phyloP scores from a whole-genome alignment of 2,888 invertebrate genomes.

The Rosalia funebris region DNA sequence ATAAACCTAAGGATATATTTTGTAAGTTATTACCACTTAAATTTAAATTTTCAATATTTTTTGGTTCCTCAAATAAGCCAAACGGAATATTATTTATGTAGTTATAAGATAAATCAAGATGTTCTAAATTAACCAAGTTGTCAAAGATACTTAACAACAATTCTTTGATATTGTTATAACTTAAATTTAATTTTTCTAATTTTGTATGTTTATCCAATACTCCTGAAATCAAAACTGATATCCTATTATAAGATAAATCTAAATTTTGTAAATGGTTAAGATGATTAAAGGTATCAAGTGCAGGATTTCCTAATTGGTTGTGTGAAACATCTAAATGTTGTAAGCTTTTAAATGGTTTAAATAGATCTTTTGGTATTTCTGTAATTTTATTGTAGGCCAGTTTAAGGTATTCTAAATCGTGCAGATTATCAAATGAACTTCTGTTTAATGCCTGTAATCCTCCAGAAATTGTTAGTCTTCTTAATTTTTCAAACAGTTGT shows the following conservation, averaged over 20 bases:
- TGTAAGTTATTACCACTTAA: conserved; percentile 4
- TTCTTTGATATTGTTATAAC: conserved; percentile 1
- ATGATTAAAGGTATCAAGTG: neutral
- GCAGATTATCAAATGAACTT: neutral
- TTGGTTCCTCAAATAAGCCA: conserved; percentile 1
- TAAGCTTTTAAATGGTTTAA: neutral
- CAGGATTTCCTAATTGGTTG: neutral
- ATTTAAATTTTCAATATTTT: neutral
- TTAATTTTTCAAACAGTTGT: neutral
- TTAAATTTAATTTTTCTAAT: conserved; percentile 1
- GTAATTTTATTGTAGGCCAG: conserved; percentile 1
- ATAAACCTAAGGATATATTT: neutral
- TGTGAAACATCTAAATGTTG: neutral
- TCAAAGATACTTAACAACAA: conserved; percentile 1
- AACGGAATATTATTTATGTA: neutral
- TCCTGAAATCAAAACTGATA: conserved; percentile 1
- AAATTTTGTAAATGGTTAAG: neutral
- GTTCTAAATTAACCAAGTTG: neutral
- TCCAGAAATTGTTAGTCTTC: neutral
- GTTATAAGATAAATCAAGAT: conserved; percentile 12
- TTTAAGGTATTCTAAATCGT: neutral
- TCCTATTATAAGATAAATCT: conserved; percentile 1
- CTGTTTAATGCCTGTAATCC: neutral
- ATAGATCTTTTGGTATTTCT: neutral
- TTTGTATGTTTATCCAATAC: neutral